phyloP scores from a whole-genome alignment of 1,140 invertebrate species.

The Grapholita molesta region DNA sequence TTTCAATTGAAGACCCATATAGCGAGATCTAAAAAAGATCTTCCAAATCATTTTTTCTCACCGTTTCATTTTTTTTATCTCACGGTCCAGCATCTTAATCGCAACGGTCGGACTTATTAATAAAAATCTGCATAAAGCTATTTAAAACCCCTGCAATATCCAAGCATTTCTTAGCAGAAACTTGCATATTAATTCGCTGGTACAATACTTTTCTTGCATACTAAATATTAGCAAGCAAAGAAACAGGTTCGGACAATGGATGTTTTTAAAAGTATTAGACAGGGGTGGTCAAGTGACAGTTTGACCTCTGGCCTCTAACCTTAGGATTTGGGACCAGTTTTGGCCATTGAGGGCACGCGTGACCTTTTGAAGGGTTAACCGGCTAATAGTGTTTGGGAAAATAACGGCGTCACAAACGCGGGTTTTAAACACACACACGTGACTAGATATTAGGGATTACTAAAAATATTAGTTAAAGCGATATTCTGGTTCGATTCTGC shows the following conservation, averaged over 20 bases:
- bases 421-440: not conserved
- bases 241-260: not conserved
- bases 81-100: not conserved
- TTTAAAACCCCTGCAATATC: not conserved
- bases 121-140: constrained; percentile 14
- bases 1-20: too few species aligned
- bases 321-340: not conserved
- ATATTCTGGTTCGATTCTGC: too few species aligned
- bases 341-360: not conserved
- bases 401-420: not conserved
- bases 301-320: constrained; percentile 1
- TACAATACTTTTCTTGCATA: constrained; percentile 4
- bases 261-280: not conserved
- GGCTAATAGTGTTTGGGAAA: not conserved
- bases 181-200: constrained; percentile 5
- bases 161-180: constrained; percentile 3
- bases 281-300: constrained; percentile 7
- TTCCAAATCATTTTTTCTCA: not conserved
- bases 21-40: not conserved
- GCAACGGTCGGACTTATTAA: not conserved
- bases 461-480: too few species aligned
- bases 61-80: not conserved
- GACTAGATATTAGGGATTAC: not conserved
- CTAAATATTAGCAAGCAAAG: constrained; percentile 3
- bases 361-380: constrained; percentile 7